Conservation (phyloP, 1,140 invertebrate species). For the Trichonephila clavipes region DNA sequence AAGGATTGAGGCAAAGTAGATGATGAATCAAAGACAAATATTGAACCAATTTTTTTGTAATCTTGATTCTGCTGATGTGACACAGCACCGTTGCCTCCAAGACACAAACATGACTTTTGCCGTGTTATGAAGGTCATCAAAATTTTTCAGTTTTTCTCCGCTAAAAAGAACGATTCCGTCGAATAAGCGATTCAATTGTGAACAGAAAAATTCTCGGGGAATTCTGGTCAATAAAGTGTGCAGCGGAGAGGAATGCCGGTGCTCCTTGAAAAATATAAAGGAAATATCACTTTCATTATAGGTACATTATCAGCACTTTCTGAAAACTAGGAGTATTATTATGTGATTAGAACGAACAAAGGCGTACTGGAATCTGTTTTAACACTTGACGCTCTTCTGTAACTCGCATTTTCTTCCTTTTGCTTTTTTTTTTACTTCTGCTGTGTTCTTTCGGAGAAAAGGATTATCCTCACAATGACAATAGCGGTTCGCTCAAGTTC, state of each 20-base stretch:
- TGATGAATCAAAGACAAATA: neutral
- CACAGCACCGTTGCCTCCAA: neutral
- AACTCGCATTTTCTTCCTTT: conserved; percentile 25
- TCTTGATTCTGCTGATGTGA: neutral
- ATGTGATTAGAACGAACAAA: conserved; percentile 68
- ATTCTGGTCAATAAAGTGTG: neutral
- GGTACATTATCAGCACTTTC: conserved; percentile 66
- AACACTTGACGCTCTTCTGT: conserved; percentile 50
- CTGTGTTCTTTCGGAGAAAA: conserved; percentile 20
- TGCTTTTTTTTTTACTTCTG: neutral
- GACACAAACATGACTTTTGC: conserved; percentile 6
- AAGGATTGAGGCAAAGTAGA: neutral
- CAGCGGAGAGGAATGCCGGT: neutral
- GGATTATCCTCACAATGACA: conserved; percentile 45
- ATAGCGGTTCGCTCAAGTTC: conserved; percentile 7
- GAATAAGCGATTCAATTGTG: conserved; percentile 63
- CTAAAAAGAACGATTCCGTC: neutral
- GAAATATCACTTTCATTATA: conserved; percentile 66
- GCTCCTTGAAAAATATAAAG: conserved; percentile 18
- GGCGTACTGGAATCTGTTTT: conserved; percentile 42
- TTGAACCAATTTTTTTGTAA: neutral
- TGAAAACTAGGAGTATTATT: conserved; percentile 60
- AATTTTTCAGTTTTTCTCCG: neutral
- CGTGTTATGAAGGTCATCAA: neutral
- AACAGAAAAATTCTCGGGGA: neutral